A percentile compares a stretch with the other conserved stretches of the same genome.
phyloP scores from a whole-genome alignment of 2,797 vertebrate genomes.

The Onychomys leucogaster region DNA sequence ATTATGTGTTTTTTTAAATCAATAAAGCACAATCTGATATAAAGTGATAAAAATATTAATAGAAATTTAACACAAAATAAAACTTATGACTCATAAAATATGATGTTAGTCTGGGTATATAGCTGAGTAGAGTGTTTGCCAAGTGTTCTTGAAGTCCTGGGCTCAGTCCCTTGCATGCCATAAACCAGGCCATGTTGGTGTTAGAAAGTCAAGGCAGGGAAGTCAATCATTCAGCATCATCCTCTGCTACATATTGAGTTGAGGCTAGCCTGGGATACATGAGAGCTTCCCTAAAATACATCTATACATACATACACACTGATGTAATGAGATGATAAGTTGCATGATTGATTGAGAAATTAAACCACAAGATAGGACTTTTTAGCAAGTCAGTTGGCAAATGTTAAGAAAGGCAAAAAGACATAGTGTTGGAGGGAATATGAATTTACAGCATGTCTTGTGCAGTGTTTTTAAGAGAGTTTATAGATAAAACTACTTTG shows the following conservation, averaged over 20 bases:
- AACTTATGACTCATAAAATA: slow-evolving; percentile 42
- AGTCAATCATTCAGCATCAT: not conserved
- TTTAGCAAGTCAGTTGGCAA: not conserved
- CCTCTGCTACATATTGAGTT: not conserved
- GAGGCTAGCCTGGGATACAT: not conserved
- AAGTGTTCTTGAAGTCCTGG: not conserved
- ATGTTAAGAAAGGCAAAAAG: not conserved
- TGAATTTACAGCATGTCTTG: not conserved
- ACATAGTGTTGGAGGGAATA: not conserved
- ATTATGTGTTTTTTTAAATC: not conserved
- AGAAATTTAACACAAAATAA: slow-evolving; percentile 39
- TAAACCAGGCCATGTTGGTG: not conserved
- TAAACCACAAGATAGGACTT: slow-evolving; percentile 9
- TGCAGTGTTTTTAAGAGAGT: not conserved
- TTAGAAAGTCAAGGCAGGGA: not conserved
- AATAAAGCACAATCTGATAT: not conserved
- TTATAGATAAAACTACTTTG: not conserved
- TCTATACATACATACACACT: not conserved
- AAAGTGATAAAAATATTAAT: slow-evolving; percentile 49
- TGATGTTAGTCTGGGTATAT: not conserved
- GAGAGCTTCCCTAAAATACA: not conserved
- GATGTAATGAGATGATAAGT: not conserved
- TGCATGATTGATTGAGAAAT: slow-evolving; percentile 22
- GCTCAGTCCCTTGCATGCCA: not conserved
- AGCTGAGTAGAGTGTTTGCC: not conserved